phyloP scores from a whole-genome alignment of 2,797 vertebrate genomes.

The Pseudocheirus occidentalis region DNA sequence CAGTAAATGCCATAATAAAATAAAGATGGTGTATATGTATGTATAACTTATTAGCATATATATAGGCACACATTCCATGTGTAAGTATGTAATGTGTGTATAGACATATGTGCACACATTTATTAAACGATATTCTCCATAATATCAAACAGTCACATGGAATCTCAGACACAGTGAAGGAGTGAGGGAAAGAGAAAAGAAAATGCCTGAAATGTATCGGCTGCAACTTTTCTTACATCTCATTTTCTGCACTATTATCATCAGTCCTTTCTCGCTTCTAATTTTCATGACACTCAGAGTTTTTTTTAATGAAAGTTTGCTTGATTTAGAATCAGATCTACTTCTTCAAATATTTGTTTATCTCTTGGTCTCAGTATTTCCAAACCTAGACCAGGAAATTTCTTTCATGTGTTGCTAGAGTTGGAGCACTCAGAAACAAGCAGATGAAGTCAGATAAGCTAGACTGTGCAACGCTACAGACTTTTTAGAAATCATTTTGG shows the following conservation, averaged over 20 bases:
- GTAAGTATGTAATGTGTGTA: not conserved
- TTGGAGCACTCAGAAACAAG: not conserved
- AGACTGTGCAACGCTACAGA: not conserved
- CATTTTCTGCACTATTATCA: not conserved
- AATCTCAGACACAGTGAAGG: not conserved
- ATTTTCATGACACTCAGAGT: not conserved
- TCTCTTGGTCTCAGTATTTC: not conserved
- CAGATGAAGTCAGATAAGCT: not conserved
- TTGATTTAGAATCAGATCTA: not conserved
- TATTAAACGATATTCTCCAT: not conserved
- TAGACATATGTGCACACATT: not conserved
- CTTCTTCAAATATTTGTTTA: not conserved
- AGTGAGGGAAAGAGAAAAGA: not conserved
- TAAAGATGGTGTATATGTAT: not conserved
- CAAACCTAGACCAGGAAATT: not conserved
- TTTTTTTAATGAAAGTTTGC: not conserved
- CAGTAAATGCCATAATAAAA: not conserved
- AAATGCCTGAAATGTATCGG: not conserved
- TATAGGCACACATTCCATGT: not conserved
- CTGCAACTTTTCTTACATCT: not conserved
- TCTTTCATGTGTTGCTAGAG: not conserved
- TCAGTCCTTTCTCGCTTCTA: not conserved
- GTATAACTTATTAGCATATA: not conserved
- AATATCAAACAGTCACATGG: not conserved
- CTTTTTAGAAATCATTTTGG: not conserved